Conservation (phyloP, 2,113 vertebrate genomes). For the Myodes glareolus region DNA sequence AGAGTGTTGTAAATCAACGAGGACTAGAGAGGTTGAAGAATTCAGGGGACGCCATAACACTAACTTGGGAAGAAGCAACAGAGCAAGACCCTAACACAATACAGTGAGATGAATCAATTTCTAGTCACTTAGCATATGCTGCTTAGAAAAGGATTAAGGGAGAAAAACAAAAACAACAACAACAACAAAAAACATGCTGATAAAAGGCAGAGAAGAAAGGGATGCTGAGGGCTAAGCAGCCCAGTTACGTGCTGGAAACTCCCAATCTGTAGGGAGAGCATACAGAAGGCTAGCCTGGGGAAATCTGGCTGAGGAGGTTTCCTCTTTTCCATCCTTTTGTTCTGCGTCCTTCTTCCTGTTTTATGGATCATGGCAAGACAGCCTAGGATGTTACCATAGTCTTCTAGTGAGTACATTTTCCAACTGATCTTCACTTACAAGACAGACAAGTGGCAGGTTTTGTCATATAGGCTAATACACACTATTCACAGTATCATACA, state of each 20-base stretch:
- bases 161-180: not conserved
- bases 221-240: not conserved
- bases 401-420: not conserved
- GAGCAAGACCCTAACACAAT: not conserved
- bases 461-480: not conserved
- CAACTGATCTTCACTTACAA: not conserved
- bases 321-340: not conserved
- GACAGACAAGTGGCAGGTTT: constrained; percentile 19
- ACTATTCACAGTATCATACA: not conserved
- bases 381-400: not conserved
- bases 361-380: not conserved
- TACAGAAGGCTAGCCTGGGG: not conserved
- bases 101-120: not conserved
- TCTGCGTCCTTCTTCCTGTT: not conserved
- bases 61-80: not conserved
- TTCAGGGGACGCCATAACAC: not conserved
- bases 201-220: not conserved
- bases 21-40: not conserved
- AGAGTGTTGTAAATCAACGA: not conserved
- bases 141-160: not conserved
- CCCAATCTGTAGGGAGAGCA: not conserved
- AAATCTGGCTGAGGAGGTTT: not conserved
- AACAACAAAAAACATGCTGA: not conserved
- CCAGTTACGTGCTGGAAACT: not conserved
- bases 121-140: not conserved